Evolutionary conservation across 2,888 invertebrate genomes (phyloP).

Genomic region (Thymelicus acteon): DNA sequence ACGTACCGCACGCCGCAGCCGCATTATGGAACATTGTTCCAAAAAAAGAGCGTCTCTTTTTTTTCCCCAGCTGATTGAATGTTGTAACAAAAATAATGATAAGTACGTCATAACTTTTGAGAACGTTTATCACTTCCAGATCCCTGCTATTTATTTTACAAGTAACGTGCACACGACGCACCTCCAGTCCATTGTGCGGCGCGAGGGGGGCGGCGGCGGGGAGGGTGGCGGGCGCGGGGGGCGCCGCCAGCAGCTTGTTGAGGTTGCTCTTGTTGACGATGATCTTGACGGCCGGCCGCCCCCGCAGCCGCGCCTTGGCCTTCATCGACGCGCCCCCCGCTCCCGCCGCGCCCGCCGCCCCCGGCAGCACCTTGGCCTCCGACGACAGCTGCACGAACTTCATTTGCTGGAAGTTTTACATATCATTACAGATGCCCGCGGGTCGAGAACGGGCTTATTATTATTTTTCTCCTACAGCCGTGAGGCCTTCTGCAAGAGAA

Average conservation of each 20-base stretch:
- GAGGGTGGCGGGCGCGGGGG: not conserved
- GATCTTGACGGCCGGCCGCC: slow-evolving; percentile 74
- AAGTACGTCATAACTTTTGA: too few relatives aligned
- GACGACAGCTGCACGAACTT: slow-evolving; percentile 60
- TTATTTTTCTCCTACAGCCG: too few relatives aligned
- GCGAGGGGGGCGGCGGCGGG: slow-evolving; percentile 70
- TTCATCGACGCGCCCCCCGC: slow-evolving; percentile 28
- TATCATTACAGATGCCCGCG: too few relatives aligned
- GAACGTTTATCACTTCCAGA: too few relatives aligned
- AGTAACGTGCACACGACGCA: not conserved
- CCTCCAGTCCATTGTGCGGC: slow-evolving; percentile 4
- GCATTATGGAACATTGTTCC: too few relatives aligned
- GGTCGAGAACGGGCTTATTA: too few relatives aligned
- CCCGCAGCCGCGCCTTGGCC: slow-evolving; percentile 40
- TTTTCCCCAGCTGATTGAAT: too few relatives aligned
- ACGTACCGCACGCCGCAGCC: too few relatives aligned
- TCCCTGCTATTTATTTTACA: too few relatives aligned
- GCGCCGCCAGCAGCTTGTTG: slow-evolving; percentile 58
- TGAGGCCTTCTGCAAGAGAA: too few relatives aligned
- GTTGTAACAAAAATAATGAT: too few relatives aligned
- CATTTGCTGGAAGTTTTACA: slow-evolving; percentile 48
- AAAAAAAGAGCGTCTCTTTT: too few relatives aligned
- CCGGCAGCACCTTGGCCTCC: slow-evolving; percentile 45
- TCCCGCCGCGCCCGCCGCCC: slow-evolving; percentile 16
- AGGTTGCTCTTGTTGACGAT: slow-evolving; percentile 72